Evolutionary conservation across 2,113 vertebrate species (phyloP).

Genomic region (zebrafish (Danio rerio)): DNA sequence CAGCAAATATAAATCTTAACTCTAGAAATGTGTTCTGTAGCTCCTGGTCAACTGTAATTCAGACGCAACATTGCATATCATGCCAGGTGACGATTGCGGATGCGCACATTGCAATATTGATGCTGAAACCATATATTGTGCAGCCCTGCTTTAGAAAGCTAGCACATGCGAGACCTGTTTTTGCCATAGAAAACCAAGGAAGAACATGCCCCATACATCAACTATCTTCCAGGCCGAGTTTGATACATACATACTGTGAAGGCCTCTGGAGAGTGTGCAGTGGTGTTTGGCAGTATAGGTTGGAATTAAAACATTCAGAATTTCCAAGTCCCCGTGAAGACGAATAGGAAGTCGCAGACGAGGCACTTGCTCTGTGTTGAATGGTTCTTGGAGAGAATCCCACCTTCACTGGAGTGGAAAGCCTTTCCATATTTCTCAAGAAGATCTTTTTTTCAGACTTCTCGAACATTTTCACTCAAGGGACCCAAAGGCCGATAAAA

Average conservation of each 20-base stretch:
- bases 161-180: constrained; percentile 41
- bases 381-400: constrained; percentile 69
- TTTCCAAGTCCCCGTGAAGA: constrained; percentile 78
- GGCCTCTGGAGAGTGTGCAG: constrained; percentile 61
- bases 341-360: constrained; percentile 73
- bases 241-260: constrained; percentile 67
- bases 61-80: no score
- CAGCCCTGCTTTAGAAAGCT: not conserved
- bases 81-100: no score
- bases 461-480: constrained; percentile 59
- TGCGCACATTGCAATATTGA: no score
- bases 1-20: no score
- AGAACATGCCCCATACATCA: constrained; percentile 60
- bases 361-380: constrained; percentile 70
- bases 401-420: constrained; percentile 64
- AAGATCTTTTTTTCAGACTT: constrained; percentile 61
- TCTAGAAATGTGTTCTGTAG: not conserved
- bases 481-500: constrained; percentile 61
- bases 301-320: constrained; percentile 76
- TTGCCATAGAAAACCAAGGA: constrained; percentile 36
- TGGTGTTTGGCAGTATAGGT: constrained; percentile 72
- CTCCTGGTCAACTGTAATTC: no score
- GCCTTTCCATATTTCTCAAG: constrained; percentile 70
- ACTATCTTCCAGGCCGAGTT: constrained; percentile 54
- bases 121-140: no score